Conservation (phyloP, 2,888 invertebrate species). For the Apeira syringaria region DNA sequence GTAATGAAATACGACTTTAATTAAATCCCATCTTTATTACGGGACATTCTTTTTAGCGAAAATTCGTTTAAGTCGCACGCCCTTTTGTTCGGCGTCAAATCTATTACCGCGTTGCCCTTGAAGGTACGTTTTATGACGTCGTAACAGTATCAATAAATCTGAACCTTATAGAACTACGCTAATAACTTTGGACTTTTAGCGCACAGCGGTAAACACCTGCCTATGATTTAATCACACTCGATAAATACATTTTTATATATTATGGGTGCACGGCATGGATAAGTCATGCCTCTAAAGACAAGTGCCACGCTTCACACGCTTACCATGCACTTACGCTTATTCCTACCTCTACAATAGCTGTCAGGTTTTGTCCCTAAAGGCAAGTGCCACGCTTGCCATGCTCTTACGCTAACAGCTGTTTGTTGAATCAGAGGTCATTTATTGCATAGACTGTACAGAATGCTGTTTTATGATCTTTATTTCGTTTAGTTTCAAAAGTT, state of each 20-base stretch:
- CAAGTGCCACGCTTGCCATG: no score
- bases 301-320: no score
- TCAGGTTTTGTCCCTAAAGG: no score
- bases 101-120: slow-evolving; percentile 30
- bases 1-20: slow-evolving; percentile 28
- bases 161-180: slow-evolving; percentile 31
- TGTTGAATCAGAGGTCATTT: no score
- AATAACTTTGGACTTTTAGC: slow-evolving; percentile 31
- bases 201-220: slow-evolving; percentile 34
- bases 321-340: no score
- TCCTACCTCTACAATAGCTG: no score
- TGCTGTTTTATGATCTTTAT: no score
- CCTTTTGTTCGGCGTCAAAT: slow-evolving; percentile 28
- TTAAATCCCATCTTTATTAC: slow-evolving; percentile 31
- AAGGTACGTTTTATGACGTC: slow-evolving; percentile 38
- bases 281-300: no score
- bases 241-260: slow-evolving; percentile 26
- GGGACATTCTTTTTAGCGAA: slow-evolving; percentile 31
- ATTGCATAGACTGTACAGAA: no score
- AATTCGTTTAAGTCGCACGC: slow-evolving; percentile 32
- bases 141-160: slow-evolving; percentile 40
- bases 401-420: no score
- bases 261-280: no score
- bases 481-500: no score
- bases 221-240: slow-evolving; percentile 35